Evolutionary conservation across 2,113 vertebrate species (phyloP), one percentile per base, ranked within the genome.

Genomic region (Cebidichthys violaceus): DNA sequence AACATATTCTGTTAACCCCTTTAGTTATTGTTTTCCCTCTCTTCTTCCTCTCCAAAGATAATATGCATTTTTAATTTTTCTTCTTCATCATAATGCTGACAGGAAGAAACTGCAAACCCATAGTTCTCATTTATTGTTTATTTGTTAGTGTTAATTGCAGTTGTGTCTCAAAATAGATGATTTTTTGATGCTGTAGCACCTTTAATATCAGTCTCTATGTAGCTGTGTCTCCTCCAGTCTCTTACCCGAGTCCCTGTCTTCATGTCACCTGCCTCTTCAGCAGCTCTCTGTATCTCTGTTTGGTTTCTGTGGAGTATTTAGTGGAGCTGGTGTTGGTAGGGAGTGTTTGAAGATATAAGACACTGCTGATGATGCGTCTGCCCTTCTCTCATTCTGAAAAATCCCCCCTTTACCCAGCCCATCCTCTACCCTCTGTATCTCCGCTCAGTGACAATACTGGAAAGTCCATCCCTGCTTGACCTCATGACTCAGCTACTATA

Each of bases 401-500:
- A 43, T 35, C 37, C 69, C 75, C 54, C 37, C 37, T 27, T 68
- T 62, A 29, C 68, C 17, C 39, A 7, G 4, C 20, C 9, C 20
- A 6, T 65, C 41, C 11, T 29, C 27, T 4, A 17, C 65, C 39
- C 24, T 35, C 22, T 17, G 41, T 24, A 20, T 72, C 45, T 70
- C 70, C 0, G 1, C 59, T 81, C n/a, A 55, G 24, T 64, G 45
- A 68, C 71, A 88, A 77, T 17, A 75, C 41, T 81, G 92, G 90
- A 91, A 91, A 90, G 83, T 88, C 90, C 86, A 33, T 67, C 33
- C 24, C 24, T 31, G 84, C 69, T 57, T 80, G 82, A 91, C 86
- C 81, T 68, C 67, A 37, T 86, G 83, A 84, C 83, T 85, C 67
- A 77, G 15, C 45, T 61, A 68, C 84, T 80, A 81, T 62, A 69